Conservation (phyloP, 1,140 invertebrate species). For the Carposina sasakii region DNA sequence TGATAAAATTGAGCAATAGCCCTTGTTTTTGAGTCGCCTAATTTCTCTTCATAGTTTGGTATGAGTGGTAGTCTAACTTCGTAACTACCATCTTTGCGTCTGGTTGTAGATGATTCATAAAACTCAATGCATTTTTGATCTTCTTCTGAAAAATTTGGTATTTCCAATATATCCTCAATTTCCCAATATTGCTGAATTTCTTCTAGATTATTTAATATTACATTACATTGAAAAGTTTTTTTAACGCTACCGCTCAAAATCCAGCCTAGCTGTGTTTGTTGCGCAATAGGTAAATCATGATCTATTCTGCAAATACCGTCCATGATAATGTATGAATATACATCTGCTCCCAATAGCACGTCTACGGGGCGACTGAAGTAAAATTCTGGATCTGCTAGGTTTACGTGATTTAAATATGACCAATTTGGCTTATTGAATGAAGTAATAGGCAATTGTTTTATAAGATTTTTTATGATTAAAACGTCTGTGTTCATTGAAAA, state of each 20-base stretch:
- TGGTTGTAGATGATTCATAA: not conserved
- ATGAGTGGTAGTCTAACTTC: not conserved
- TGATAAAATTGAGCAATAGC: not conserved
- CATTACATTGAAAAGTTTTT: not conserved
- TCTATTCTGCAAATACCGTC: conserved; percentile 3
- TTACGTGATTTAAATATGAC: conserved; percentile 5
- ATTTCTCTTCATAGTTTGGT: not conserved
- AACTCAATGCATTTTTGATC: not conserved
- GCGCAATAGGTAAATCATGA: conserved; percentile 14
- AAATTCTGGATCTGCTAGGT: conserved; percentile 17
- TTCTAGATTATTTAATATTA: not conserved
- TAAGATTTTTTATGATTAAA: conserved; percentile 4
- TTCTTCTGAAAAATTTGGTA: not conserved
- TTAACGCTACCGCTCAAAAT: conserved; percentile 19
- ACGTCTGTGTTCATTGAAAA: conserved; percentile 8
- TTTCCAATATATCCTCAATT: conserved; percentile 3
- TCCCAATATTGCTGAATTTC: conserved; percentile 9
- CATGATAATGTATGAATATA: conserved; percentile 16
- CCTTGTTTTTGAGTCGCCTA: not conserved
- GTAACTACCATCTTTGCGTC: not conserved
- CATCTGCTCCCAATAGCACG: conserved; percentile 10
- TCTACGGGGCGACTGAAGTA: conserved; percentile 10
- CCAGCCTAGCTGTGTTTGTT: conserved; percentile 29
- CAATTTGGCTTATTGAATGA: conserved; percentile 4
- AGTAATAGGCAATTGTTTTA: conserved; percentile 5